phyloP scores from a whole-genome alignment of 2,888 invertebrate genomes.

The Achlya flavicornis region DNA sequence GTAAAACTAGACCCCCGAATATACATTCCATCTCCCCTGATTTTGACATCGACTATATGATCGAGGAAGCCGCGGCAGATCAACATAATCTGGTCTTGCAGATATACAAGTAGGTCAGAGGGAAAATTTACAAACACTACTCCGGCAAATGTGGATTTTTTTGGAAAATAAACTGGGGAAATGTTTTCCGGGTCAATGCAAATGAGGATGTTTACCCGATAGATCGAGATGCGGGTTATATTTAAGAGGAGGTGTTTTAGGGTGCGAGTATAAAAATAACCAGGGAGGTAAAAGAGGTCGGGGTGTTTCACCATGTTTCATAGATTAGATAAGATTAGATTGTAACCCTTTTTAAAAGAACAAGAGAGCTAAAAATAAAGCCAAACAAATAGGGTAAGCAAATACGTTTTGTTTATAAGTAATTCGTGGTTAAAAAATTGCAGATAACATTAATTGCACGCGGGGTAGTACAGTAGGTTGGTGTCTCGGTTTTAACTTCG shows the following conservation, averaged over 20 bases:
- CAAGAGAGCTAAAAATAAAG: slow-evolving; percentile 2
- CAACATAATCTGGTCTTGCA: slow-evolving; percentile 61
- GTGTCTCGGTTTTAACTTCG: neutral
- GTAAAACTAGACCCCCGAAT: slow-evolving; percentile 63
- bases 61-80: slow-evolving; percentile 53
- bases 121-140: slow-evolving; percentile 83
- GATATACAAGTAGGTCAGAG: slow-evolving; percentile 81
- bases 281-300: slow-evolving; percentile 24
- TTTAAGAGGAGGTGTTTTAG: slow-evolving; percentile 43
- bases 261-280: slow-evolving; percentile 29
- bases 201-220: slow-evolving; percentile 69
- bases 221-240: slow-evolving; percentile 44
- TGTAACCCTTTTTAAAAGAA: slow-evolving; percentile 11
- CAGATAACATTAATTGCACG: neutral
- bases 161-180: slow-evolving; percentile 69
- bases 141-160: slow-evolving; percentile 69
- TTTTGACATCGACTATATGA: slow-evolving; percentile 44
- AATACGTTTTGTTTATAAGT: neutral
- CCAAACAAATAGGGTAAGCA: neutral
- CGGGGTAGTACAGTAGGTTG: neutral
- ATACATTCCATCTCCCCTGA: slow-evolving; percentile 58
- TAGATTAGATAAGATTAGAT: slow-evolving; percentile 11
- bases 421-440: neutral
- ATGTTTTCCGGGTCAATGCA: slow-evolving; percentile 76
- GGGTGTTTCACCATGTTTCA: neutral